Percentiles rank a stretch among this genome's conserved stretches.
Evolutionary conservation across 2,888 invertebrate species (phyloP).

Genomic region (Nasonia oneida): DNA sequence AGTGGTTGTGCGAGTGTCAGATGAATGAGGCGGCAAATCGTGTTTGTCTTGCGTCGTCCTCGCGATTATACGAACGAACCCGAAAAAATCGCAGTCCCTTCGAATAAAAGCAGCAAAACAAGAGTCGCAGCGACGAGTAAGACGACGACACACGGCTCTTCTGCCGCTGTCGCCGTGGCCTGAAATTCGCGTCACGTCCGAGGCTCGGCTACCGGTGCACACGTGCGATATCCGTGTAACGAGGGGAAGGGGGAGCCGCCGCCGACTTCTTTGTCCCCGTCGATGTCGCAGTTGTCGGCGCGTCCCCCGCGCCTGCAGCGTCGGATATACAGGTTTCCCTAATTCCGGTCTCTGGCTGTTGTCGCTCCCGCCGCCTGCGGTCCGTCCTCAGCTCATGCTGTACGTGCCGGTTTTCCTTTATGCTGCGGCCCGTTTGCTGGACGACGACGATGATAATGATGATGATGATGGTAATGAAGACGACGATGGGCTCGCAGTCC

Average conservation of each 20-base stretch:
- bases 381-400: too few species aligned
- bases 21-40: constrained; percentile 1
- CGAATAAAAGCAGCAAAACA: not conserved
- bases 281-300: not conserved
- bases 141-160: not conserved
- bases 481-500: not conserved
- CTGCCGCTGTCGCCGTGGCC: not conserved
- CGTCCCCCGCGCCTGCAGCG: not conserved
- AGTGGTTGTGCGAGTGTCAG: constrained; percentile 22
- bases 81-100: not conserved
- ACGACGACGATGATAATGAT: not conserved
- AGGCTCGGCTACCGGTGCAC: not conserved
- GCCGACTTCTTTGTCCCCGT: constrained; percentile 12
- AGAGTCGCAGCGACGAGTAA: not conserved
- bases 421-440: not conserved
- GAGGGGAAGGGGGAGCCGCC: not conserved
- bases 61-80: not conserved
- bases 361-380: not conserved
- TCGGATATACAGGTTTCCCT: constrained; percentile 20
- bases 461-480: not conserved
- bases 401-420: not conserved
- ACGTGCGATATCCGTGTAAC: constrained; percentile 21
- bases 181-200: constrained; percentile 47
- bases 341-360: constrained; percentile 7
- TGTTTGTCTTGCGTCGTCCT: not conserved